Base-by-base conservation (phyloP, 2,797 vertebrate genomes). In the Botia almorhae region DNA sequence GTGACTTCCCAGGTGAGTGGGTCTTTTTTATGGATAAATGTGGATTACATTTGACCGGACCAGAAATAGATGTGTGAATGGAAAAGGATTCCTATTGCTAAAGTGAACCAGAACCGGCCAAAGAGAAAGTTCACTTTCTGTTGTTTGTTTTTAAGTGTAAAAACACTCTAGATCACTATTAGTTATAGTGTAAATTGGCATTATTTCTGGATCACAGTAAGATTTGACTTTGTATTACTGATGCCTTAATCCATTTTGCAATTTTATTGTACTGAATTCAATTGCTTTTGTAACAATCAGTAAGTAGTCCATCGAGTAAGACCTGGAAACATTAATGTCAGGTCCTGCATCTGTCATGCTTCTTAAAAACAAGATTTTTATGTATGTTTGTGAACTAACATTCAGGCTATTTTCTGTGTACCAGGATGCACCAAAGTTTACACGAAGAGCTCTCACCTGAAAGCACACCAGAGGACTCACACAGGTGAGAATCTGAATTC, bases 391-490 rank as follows among this genome's bases (percentile, higher is more conserved):
- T 55, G 7, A 26, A 39, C 68, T 70, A 74, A 64, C 43, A 70
- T 76, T n/a, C 43, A 55, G 56, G 17, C 78, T 60, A 17, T 73
- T 71, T 75, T 69, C 50, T 82, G 16, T 75, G 16, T 53, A 50
- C 58, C 91, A 98, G 96, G 96, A 65, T 98, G 96, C 91, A 89
- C 92, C 11, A 98, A 98, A 87, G 96, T 97, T 93, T 98, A 98
- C 89, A 98, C 96, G 88, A 98, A 97, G 93, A 98, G 96, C 89
- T 98, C 96, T n/a, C 96, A 98, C 83, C 93, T 98, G 91, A 98
- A 98, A 91, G 96, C 96, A 0, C 96, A 98, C 83, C 96, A 97
- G 85, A 93, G 96, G 86, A 98, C 96, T 51, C 96, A 98, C 89
- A 98, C 96, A 85, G 96, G 96, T 98, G 92, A 91, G 91, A 81